Percentiles rank a stretch among this genome's conserved stretches.
Evolutionary conservation across 1,140 invertebrate genomes (phyloP).

Genomic region (Plutomurus gul): DNA sequence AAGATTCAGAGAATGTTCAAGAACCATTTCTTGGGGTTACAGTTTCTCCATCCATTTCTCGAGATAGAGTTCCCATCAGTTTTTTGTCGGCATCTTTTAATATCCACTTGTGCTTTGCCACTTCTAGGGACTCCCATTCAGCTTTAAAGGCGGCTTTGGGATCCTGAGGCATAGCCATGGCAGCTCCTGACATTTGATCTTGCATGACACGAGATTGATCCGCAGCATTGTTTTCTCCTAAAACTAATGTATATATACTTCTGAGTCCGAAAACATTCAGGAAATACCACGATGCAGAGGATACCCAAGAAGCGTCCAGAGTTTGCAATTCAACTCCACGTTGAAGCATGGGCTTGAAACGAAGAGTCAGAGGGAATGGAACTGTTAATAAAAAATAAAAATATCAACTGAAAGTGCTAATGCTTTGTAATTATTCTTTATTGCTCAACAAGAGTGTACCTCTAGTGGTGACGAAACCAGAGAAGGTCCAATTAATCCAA

Average conservation of each 20-base stretch:
- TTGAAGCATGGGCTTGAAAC: slow-evolving; percentile 99
- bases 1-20: neutral
- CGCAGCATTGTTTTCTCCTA: slow-evolving; percentile 98
- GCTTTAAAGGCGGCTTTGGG: slow-evolving; percentile 98
- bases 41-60: neutral
- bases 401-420: slow-evolving; percentile 77
- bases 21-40: neutral
- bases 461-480: slow-evolving; percentile 91
- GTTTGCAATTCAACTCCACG: slow-evolving; percentile 93
- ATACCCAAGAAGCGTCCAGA: slow-evolving; percentile 98
- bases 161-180: slow-evolving; percentile 95
- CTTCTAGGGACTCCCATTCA: slow-evolving; percentile 98
- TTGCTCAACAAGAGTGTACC: slow-evolving; percentile 42
- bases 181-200: slow-evolving; percentile 94
- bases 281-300: slow-evolving; percentile 99
- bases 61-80: slow-evolving; percentile 54
- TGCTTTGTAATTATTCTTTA: neutral
- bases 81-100: slow-evolving; percentile 77
- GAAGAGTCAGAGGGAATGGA: slow-evolving; percentile 94
- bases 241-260: slow-evolving; percentile 95
- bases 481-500: slow-evolving; percentile 99
- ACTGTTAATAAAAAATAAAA: slow-evolving; percentile 84
- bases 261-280: slow-evolving; percentile 98
- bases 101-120: slow-evolving; percentile 90
- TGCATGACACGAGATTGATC: slow-evolving; percentile 96